phyloP scores from a whole-genome alignment of 1,140 invertebrate genomes.

The Dolichoris vasculosae region DNA sequence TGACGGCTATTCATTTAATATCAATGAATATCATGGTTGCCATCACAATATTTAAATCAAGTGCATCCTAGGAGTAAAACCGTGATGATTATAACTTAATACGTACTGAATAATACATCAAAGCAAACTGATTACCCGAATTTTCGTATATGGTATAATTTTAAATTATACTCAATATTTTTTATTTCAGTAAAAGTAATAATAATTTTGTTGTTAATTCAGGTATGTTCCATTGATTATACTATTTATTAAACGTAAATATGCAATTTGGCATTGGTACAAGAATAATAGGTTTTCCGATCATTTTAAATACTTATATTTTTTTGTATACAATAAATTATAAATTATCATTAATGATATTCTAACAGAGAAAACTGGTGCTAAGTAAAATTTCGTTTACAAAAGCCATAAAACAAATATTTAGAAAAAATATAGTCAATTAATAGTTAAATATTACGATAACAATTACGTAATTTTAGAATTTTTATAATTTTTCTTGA shows the following conservation, averaged over 20 bases:
- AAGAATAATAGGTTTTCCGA: not conserved
- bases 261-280: not conserved
- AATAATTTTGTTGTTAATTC: constrained; percentile 5
- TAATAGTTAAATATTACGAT: no score
- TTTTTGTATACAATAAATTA: not conserved
- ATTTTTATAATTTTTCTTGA: no score
- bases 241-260: not conserved
- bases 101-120: constrained; percentile 30
- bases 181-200: not conserved
- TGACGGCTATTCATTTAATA: no score
- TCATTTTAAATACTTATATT: not conserved
- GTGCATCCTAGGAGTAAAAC: not conserved
- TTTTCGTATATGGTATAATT: constrained; percentile 28
- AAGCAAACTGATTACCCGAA: not conserved
- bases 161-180: not conserved
- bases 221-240: constrained; percentile 18
- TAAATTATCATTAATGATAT: no score
- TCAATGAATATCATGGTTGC: no score
- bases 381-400: no score
- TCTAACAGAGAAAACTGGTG: no score
- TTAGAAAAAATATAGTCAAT: no score
- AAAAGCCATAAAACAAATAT: no score
- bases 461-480: no score
- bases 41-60: no score
- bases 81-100: constrained; percentile 2